These are phyloP conservation scores for Drosophila mayaguana DNA, from an alignment of 2,888 invertebrate species.

Conservation along the genomic window DNA sequence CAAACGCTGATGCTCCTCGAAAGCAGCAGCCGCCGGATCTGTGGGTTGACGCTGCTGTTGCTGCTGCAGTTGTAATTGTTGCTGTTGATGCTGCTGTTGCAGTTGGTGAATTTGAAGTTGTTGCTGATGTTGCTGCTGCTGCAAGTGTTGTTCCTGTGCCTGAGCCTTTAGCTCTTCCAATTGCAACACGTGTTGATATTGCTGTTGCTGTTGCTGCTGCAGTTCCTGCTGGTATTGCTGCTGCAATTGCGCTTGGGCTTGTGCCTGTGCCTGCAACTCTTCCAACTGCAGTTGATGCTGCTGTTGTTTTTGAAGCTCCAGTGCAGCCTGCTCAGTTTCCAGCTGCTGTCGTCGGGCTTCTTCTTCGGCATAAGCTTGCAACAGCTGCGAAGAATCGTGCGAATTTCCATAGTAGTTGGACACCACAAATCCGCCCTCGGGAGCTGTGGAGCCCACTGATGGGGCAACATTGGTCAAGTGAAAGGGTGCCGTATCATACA, in stretches of 20 bases:
- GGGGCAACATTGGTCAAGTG: conserved; percentile 75
- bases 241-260: conserved; percentile 44
- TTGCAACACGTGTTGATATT: conserved; percentile 65
- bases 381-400: conserved; percentile 81
- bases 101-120: conserved; percentile 3
- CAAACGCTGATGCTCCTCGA: conserved; percentile 82
- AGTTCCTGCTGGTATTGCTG: conserved; percentile 71
- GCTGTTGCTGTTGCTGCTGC: conserved; percentile 29
- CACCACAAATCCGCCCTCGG: conserved; percentile 83
- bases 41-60: conserved; percentile 37
- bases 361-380: conserved; percentile 83
- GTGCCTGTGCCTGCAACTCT: conserved; percentile 43
- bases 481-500: conserved; percentile 76
- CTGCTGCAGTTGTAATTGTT: neutral
- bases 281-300: conserved; percentile 54
- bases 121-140: conserved; percentile 63
- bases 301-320: conserved; percentile 76
- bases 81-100: neutral
- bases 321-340: conserved; percentile 78
- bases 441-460: conserved; percentile 56
- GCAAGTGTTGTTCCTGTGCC: conserved; percentile 61
- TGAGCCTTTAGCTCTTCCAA: conserved; percentile 57
- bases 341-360: conserved; percentile 78
- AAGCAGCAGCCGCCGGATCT: conserved; percentile 69
- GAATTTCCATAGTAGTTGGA: conserved; percentile 83